A percentile compares a stretch with the other conserved stretches of the same genome.
These are phyloP conservation scores for Andinoacara biseriatus DNA, from an alignment of 2,113 vertebrate species.

Conservation along the genomic window DNA sequence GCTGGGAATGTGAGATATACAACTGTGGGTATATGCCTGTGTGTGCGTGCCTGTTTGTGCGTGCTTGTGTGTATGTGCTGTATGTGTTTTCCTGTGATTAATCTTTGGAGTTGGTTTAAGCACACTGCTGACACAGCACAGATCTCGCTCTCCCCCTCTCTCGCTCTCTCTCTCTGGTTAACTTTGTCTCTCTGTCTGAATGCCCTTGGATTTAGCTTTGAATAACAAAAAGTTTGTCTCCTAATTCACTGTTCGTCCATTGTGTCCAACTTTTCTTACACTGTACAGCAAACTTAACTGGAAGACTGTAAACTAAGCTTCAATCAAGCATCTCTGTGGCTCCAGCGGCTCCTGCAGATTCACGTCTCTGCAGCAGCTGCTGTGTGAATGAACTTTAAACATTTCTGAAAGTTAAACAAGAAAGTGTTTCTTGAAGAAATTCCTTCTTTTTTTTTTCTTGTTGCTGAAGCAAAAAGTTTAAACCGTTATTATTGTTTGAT, in stretches of 20 bases:
- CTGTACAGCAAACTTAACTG: constrained; percentile 12
- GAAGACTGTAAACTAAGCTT: constrained; percentile 31
- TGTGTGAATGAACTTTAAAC: not conserved
- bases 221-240: constrained; percentile 73
- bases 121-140: constrained; percentile 79
- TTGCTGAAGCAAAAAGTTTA: not conserved
- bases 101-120: constrained; percentile 81
- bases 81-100: constrained; percentile 80
- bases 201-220: constrained; percentile 78
- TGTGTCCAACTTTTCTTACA: constrained; percentile 38
- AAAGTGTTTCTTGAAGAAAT: not conserved
- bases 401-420: not conserved
- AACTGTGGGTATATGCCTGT: constrained; percentile 61
- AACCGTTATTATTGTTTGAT: not conserved
- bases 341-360: not conserved
- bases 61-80: constrained; percentile 51
- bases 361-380: not conserved
- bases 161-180: constrained; percentile 47
- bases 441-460: not conserved
- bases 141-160: constrained; percentile 53
- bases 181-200: constrained; percentile 70
- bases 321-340: constrained; percentile 9
- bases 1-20: constrained; percentile 81
- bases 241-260: constrained; percentile 60
- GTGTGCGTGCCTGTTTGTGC: constrained; percentile 40